Percentiles rank a stretch among this genome's conserved stretches.
These are phyloP conservation scores for Gorilla gorilla DNA, from an alignment of 2,113 vertebrate species.

Conservation along the genomic window DNA sequence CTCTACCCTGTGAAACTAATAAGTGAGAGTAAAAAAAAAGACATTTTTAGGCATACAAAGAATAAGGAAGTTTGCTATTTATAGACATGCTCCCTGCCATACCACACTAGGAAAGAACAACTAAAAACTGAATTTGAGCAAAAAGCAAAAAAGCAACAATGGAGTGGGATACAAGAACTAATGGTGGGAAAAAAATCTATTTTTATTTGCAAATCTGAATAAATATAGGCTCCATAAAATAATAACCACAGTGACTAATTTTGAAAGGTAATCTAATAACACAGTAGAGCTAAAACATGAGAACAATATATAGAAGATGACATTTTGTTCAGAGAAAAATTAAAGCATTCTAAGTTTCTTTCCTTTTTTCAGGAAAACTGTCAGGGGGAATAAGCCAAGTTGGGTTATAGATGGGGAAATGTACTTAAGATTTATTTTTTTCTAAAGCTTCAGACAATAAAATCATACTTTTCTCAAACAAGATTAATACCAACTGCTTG, in stretches of 20 bases:
- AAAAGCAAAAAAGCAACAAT: not conserved
- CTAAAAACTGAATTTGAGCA: not conserved
- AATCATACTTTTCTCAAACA: not conserved
- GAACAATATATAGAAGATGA: not conserved
- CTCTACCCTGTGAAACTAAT: not conserved
- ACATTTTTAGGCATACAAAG: not conserved
- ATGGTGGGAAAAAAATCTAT: not conserved
- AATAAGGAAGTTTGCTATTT: not conserved
- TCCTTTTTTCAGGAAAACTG: not conserved
- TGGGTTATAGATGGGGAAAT: not conserved
- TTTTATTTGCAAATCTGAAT: conserved; percentile 38
- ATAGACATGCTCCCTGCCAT: not conserved
- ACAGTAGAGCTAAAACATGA: not conserved
- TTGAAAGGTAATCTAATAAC: not conserved
- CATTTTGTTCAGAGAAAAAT: not conserved
- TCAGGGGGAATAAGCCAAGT: not conserved
- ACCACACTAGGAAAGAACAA: not conserved
- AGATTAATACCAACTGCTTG: conserved; percentile 28
- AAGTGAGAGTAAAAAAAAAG: not conserved
- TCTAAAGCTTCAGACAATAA: conserved; percentile 20
- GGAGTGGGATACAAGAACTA: not conserved
- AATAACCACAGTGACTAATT: not conserved
- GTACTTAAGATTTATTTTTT: not conserved
- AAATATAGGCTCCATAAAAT: not conserved
- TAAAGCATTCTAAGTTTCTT: not conserved